Percentiles rank a stretch among this genome's conserved stretches.
Conservation (phyloP, 2,888 invertebrate genomes). For the Enoplolaimus lenunculus region DNA sequence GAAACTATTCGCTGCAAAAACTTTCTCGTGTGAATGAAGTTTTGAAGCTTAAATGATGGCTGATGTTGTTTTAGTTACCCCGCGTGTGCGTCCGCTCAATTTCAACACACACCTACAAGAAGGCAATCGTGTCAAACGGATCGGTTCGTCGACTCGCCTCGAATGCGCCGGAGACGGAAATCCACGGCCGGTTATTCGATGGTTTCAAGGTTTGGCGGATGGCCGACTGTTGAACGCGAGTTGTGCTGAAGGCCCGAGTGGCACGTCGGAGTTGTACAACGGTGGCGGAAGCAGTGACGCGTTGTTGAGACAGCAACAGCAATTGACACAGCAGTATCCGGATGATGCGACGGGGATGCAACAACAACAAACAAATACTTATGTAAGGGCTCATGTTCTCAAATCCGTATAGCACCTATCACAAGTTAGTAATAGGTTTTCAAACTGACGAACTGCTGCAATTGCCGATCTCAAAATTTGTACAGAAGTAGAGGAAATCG, state of each 20-base stretch:
- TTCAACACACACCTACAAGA: neutral
- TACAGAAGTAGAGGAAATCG: too few relatives aligned
- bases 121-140: neutral
- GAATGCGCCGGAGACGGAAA: neutral
- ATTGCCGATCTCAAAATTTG: too few relatives aligned
- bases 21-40: too few relatives aligned
- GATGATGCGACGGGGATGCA: too few relatives aligned
- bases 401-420: too few relatives aligned
- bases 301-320: neutral
- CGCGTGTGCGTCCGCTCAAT: neutral
- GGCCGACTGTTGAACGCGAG: neutral
- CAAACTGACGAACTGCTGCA: too few relatives aligned
- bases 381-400: too few relatives aligned
- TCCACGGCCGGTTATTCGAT: neutral
- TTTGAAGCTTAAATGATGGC: too few relatives aligned
- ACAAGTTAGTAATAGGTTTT: too few relatives aligned
- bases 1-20: too few relatives aligned
- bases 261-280: neutral
- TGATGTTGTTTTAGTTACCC: constrained; percentile 1
- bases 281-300: too few relatives aligned
- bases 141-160: neutral
- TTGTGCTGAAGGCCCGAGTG: neutral
- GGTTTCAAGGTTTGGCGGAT: neutral
- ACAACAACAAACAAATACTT: too few relatives aligned
- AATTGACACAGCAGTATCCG: neutral